Conservation (phyloP, 1,140 invertebrate species). For the Aleiodes sp. region DNA sequence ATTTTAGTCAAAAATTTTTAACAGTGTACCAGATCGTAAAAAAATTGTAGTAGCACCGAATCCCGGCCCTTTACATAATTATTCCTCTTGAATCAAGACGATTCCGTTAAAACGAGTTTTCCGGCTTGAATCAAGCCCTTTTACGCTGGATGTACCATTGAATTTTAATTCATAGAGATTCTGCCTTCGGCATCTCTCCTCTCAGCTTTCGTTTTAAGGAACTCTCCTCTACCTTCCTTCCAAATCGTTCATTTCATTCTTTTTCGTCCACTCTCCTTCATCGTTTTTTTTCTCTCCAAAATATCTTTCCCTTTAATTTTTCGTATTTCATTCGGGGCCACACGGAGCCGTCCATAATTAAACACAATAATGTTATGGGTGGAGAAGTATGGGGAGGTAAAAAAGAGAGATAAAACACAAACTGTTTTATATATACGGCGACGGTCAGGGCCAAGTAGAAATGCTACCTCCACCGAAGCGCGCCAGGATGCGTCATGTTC, state of each 20-base stretch:
- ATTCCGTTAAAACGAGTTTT: no score
- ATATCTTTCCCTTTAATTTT: not conserved
- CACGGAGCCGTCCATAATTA: conserved; percentile 22
- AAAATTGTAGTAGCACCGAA: no score
- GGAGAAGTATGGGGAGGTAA: not conserved
- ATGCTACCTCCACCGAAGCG: conserved; percentile 15
- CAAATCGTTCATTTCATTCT: no score
- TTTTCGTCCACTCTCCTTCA: not conserved
- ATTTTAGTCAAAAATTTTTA: no score
- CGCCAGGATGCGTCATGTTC: conserved; percentile 31
- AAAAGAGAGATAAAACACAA: no score
- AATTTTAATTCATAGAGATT: no score
- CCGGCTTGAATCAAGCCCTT: no score
- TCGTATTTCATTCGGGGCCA: not conserved
- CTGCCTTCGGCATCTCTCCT: not conserved
- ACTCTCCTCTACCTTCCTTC: not conserved
- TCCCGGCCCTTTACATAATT: no score
- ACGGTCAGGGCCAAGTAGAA: conserved; percentile 5
- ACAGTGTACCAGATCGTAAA: no score
- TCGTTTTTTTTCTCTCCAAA: not conserved
- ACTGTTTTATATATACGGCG: conserved; percentile 12
- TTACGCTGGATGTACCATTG: no score
- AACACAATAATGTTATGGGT: conserved; percentile 29
- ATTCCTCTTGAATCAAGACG: no score
- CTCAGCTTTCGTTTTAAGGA: not conserved